Evolutionary conservation across 2,797 vertebrate species (phyloP).

Genomic region (Myotis daubentonii): DNA sequence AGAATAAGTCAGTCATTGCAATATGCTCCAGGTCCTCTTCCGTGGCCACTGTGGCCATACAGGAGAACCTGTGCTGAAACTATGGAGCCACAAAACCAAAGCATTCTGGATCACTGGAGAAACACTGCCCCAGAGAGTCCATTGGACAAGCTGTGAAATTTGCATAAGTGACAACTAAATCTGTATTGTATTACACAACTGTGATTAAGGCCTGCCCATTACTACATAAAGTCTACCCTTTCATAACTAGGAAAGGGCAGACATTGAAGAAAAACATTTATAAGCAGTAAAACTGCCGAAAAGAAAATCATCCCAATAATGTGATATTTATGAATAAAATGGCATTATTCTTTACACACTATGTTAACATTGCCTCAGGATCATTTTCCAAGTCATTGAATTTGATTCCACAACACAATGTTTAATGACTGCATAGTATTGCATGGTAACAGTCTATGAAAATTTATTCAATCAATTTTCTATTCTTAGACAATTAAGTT

Average conservation of each 20-base stretch:
- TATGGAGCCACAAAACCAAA: not conserved
- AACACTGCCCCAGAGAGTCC: fast-evolving
- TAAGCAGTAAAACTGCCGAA: not conserved
- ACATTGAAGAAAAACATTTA: not conserved
- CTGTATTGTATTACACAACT: not conserved
- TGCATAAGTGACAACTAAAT: not conserved
- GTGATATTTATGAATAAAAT: not conserved
- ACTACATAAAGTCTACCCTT: not conserved
- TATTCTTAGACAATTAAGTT: not conserved
- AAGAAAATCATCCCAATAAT: not conserved
- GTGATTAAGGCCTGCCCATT: not conserved
- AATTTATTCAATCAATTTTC: conserved; percentile 45
- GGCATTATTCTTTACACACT: not conserved
- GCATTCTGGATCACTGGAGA: fast-evolving
- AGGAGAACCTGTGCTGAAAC: not conserved
- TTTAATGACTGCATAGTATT: conserved; percentile 15
- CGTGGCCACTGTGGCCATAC: not conserved
- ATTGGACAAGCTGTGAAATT: not conserved
- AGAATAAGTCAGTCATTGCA: not conserved
- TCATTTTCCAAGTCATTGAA: conserved; percentile 39
- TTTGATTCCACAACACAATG: conserved; percentile 36
- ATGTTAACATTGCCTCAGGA: not conserved
- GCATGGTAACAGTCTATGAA: not conserved
- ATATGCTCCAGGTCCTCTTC: not conserved
- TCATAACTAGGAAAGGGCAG: not conserved